These are phyloP conservation scores for Pao palembangensis DNA, from an alignment of 2,113 vertebrate species.

Conservation along the genomic window DNA sequence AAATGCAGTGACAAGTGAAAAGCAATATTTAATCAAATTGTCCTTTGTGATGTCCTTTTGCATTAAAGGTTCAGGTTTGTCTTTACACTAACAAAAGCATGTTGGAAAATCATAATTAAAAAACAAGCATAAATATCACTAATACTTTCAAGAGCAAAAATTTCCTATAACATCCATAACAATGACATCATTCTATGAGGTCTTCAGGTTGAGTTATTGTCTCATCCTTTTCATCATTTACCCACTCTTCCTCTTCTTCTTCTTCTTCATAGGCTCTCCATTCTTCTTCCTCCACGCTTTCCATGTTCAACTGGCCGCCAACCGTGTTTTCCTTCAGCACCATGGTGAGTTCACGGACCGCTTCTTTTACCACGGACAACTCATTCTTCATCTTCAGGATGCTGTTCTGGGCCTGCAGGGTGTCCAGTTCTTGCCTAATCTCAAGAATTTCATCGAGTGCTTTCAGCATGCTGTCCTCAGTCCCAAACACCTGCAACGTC, in stretches of 20 bases:
- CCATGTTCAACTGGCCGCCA: constrained; percentile 28
- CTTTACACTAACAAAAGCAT: too few species aligned
- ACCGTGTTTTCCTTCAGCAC: constrained; percentile 49
- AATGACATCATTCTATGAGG: constrained; percentile 35
- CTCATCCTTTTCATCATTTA: background rate
- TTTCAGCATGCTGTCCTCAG: constrained; percentile 85
- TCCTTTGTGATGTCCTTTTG: too few species aligned
- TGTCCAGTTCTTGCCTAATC: constrained; percentile 78
- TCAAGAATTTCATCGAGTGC: constrained; percentile 74
- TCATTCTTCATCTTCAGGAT: constrained; percentile 75
- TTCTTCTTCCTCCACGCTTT: constrained; percentile 38
- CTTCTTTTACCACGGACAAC: constrained; percentile 67
- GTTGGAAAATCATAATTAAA: background rate
- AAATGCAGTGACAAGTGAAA: too few species aligned
- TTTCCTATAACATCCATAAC: constrained; percentile 6
- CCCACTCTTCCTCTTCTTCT: constrained; percentile 23
- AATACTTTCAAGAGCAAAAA: background rate
- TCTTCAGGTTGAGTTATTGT: constrained; percentile 24
- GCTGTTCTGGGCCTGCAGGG: constrained; percentile 74
- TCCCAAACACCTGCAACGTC: constrained; percentile 76
- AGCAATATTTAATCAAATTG: too few species aligned
- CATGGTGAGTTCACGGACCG: constrained; percentile 57
- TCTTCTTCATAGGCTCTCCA: constrained; percentile 28
- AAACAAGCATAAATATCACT: background rate
- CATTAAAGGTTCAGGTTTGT: too few species aligned